Percentiles rank a stretch among this genome's conserved stretches.
Evolutionary conservation across 2,113 vertebrate genomes (phyloP).

Genomic region (Alces alces): DNA sequence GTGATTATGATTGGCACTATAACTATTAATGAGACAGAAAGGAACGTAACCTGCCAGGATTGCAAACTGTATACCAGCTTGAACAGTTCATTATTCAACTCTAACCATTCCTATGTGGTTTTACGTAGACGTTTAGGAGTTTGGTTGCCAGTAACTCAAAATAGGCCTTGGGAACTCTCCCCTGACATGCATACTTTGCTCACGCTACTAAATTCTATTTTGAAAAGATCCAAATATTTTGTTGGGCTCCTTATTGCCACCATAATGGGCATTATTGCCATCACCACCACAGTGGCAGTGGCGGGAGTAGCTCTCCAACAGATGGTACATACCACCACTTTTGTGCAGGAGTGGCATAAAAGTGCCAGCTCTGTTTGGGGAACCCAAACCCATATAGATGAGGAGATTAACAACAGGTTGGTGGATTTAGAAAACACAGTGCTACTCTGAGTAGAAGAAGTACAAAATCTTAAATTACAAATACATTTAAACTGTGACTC

Average conservation of each 20-base stretch:
- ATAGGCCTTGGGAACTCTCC: background rate
- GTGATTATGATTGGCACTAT: background rate
- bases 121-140: background rate
- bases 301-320: background rate
- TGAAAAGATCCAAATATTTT: background rate
- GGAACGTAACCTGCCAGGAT: background rate
- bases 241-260: background rate
- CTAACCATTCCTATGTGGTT: background rate
- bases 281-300: background rate
- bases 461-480: background rate
- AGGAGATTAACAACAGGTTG: background rate
- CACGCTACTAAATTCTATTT: background rate
- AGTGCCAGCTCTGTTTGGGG: background rate
- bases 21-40: background rate
- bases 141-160: background rate
- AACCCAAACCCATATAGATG: background rate
- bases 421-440: background rate
- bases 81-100: background rate
- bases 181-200: background rate
- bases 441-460: background rate
- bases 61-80: background rate
- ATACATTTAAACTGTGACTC: background rate
- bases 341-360: background rate
- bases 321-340: background rate
- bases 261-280: background rate